These are phyloP conservation scores for Fregata magnificens DNA, from an alignment of 2,113 vertebrate species.

Conservation along the genomic window DNA sequence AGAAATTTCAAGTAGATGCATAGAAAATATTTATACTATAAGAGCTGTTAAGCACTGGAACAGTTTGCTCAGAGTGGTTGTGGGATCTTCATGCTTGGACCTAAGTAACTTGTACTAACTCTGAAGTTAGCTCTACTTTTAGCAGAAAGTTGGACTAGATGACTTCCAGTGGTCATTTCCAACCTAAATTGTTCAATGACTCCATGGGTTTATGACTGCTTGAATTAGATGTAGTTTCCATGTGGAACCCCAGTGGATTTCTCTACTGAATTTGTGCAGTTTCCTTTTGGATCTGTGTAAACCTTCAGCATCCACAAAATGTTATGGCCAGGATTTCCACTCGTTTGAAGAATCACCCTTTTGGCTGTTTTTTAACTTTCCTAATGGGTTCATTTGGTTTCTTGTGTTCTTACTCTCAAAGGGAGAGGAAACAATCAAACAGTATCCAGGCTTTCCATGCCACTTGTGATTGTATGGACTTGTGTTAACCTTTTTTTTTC, in stretches of 20 bases:
- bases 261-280: neutral
- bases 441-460: neutral
- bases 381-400: neutral
- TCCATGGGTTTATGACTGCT: neutral
- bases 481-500: neutral
- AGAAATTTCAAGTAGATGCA: neutral
- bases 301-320: neutral
- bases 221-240: neutral
- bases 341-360: neutral
- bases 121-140: neutral
- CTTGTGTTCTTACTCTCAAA: neutral
- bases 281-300: neutral
- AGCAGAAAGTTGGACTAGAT: neutral
- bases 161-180: neutral
- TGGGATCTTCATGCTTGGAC: neutral
- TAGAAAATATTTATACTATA: neutral
- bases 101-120: neutral
- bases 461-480: neutral
- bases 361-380: neutral
- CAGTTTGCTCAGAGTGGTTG: neutral
- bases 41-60: neutral
- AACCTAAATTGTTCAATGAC: neutral
- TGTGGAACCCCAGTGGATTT: neutral
- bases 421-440: neutral
- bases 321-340: neutral